Conservation (phyloP, 1,140 invertebrate species). For the Ooceraea biroi region DNA sequence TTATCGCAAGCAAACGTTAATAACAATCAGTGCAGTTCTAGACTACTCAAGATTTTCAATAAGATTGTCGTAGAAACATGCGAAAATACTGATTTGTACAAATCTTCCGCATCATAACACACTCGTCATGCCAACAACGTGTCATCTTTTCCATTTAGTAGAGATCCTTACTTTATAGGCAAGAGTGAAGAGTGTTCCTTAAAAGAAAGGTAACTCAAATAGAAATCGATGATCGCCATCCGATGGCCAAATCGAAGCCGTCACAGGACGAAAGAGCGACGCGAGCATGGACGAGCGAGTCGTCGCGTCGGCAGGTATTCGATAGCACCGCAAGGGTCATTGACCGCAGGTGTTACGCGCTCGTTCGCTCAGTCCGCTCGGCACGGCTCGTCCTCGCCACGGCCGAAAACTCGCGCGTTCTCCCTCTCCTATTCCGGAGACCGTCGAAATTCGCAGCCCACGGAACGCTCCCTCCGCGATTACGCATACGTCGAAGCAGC, state of each 20-base stretch:
- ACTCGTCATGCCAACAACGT: too few relatives aligned
- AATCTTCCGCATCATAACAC: background rate
- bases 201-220: background rate
- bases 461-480: constrained; percentile 34
- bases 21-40: too few relatives aligned
- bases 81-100: background rate
- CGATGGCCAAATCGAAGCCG: constrained; percentile 29
- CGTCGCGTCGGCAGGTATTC: constrained; percentile 82
- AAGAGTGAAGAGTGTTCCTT: too few relatives aligned
- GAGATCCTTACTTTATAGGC: background rate
- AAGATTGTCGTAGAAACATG: background rate
- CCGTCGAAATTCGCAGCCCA: constrained; percentile 64
- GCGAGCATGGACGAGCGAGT: constrained; percentile 68
- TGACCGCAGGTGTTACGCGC: constrained; percentile 84
- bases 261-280: constrained; percentile 68
- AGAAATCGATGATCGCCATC: constrained; percentile 34
- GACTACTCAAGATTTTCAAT: too few relatives aligned
- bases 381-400: constrained; percentile 68
- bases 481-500: background rate
- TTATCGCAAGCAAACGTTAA: background rate
- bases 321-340: constrained; percentile 83
- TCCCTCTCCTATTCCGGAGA: constrained; percentile 69
- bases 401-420: constrained; percentile 71
- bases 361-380: constrained; percentile 69
- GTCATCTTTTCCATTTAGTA: too few relatives aligned